These are phyloP conservation scores for Gastracanthus pulcherrimus DNA, from an alignment of 2,888 invertebrate species.

Conservation along the genomic window DNA sequence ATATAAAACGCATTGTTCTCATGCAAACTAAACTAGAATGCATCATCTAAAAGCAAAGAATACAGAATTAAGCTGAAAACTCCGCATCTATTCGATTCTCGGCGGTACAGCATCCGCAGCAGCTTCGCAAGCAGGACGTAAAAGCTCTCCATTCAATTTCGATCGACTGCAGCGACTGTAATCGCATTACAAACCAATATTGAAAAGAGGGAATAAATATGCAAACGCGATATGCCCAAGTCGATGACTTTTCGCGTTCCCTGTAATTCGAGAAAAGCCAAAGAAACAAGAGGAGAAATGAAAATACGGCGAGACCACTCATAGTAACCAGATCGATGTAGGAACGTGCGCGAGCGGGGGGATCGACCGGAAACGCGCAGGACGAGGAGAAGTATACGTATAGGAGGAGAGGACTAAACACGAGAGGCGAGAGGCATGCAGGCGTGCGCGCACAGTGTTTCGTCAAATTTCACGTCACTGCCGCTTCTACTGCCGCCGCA, in stretches of 20 bases:
- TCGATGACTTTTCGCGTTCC: too few relatives aligned
- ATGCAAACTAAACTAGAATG: not conserved
- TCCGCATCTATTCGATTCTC: too few relatives aligned
- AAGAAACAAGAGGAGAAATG: not conserved
- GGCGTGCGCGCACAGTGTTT: slow-evolving; percentile 3
- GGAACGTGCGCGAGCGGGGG: not conserved
- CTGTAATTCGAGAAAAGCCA: slow-evolving; percentile 8
- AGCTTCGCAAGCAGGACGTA: too few relatives aligned
- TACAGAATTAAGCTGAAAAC: too few relatives aligned
- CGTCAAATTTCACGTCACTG: slow-evolving; percentile 23
- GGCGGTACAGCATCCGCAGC: too few relatives aligned
- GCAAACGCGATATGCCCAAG: not conserved
- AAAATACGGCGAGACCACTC: too few relatives aligned
- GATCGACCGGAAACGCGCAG: too few relatives aligned
- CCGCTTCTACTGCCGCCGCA: too few relatives aligned
- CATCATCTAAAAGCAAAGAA: not conserved
- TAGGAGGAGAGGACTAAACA: not conserved
- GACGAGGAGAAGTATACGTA: too few relatives aligned
- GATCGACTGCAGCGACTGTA: not conserved
- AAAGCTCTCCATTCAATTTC: not conserved
- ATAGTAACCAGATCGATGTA: not conserved
- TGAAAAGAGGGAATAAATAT: not conserved
- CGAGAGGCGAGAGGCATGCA: not conserved
- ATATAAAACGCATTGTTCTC: slow-evolving; percentile 25
- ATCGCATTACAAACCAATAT: not conserved